Base-by-base conservation (phyloP, 2,797 vertebrate species). In the Rachycentron canadum region DNA sequence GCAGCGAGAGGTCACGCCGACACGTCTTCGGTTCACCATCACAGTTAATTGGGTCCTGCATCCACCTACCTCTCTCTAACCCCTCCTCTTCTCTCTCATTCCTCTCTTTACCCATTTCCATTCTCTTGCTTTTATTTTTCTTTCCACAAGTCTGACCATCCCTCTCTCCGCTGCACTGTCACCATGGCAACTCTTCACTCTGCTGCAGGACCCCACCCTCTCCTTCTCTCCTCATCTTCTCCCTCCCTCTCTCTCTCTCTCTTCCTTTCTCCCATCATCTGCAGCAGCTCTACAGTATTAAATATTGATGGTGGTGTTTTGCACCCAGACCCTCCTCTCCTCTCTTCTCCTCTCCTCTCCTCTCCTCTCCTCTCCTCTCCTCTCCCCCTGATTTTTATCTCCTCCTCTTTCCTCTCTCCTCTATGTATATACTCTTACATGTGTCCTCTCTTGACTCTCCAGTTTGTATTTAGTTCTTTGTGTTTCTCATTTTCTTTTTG, bases 201-300 rank as follows among this genome's bases (percentile, higher is more conserved):
- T 94, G 92, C 95, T 92, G 94, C 95, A 95, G 94, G 92, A 95
- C 94, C 93, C 93, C 94, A 92, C 94, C 94, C 94, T 93, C 91
- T 88, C 83, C 78, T 77, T 84, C 74, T 82, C 82, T 75, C 81
- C 66, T 78, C 23, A 13, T 86, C 84, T 87, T 83, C 64, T 81
- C 60, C 49, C 64, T 64, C 74, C 43, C 76, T 12, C 55, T 19
- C 68, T 38, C 57, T 66, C 73, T 68, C 72, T 80, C 82, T 65
- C 81, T 82, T 81, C 74, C 72, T 88, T 72, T 83, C 83, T 86
- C 90, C 90, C 80, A 87, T 92, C 88, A 91, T 94, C 93, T 93
- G 92, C 92, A 93, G 91, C 82, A 26, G 82, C 90, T 94, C 92
- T 86, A 89, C 69, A 52, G 83, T 91, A 94, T 95, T 91, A 95